These are phyloP conservation scores for Pristiophorus japonicus DNA, from an alignment of 2,113 vertebrate genomes.

Conservation along the genomic window DNA sequence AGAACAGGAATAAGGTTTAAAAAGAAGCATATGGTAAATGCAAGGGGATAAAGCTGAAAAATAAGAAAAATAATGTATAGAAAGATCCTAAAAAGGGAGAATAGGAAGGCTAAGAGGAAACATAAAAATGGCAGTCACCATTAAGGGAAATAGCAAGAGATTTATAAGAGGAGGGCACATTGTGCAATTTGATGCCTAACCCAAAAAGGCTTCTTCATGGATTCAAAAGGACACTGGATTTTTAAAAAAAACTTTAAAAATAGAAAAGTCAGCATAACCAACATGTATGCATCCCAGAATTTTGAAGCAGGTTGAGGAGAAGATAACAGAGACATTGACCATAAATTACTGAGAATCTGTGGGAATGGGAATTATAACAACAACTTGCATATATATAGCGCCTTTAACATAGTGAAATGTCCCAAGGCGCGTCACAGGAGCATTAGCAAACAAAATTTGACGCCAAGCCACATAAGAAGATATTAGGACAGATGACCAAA, in stretches of 20 bases:
- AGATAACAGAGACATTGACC: neutral
- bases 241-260: neutral
- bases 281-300: neutral
- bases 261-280: neutral
- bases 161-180: neutral
- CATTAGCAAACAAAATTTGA: neutral
- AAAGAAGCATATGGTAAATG: neutral
- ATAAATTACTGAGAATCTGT: neutral
- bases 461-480: neutral
- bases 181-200: neutral
- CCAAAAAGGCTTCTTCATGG: neutral
- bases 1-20: neutral
- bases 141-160: neutral
- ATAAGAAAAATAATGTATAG: neutral
- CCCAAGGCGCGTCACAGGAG: neutral
- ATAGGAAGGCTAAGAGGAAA: neutral
- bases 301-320: neutral
- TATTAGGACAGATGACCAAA: neutral
- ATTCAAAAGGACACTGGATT: neutral
- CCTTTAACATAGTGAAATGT: neutral
- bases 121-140: neutral
- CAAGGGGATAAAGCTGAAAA: neutral
- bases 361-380: neutral
- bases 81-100: neutral
- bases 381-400: neutral